Conservation (phyloP, 2,888 invertebrate genomes). For the Meliscaeva auricollis region DNA sequence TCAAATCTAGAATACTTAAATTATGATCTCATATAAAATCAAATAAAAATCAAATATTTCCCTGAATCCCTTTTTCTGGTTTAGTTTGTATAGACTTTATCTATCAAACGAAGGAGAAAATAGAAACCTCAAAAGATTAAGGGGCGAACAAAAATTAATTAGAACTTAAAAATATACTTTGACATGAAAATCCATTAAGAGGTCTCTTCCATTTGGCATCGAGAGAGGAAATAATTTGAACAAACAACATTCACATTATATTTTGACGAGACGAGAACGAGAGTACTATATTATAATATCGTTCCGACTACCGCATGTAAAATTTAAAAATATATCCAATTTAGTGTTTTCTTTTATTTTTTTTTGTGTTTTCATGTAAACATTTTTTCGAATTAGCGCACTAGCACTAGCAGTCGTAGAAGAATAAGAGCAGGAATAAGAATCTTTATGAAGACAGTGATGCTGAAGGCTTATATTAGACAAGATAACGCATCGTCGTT, state of each 20-base stretch:
- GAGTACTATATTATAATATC: too few relatives aligned
- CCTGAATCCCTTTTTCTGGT: not conserved
- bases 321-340: slow-evolving; percentile 49
- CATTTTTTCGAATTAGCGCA: slow-evolving; percentile 64
- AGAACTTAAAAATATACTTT: slow-evolving; percentile 74
- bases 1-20: slow-evolving; percentile 51
- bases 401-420: not conserved
- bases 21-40: slow-evolving; percentile 75
- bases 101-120: not conserved
- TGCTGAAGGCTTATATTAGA: slow-evolving; percentile 62
- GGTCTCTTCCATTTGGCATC: slow-evolving; percentile 46
- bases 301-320: slow-evolving; percentile 41
- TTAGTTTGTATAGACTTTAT: not conserved
- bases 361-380: slow-evolving; percentile 29
- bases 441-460: slow-evolving; percentile 36
- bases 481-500: slow-evolving; percentile 48
- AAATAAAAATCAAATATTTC: slow-evolving; percentile 50
- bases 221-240: slow-evolving; percentile 34
- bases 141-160: slow-evolving; percentile 64
- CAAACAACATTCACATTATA: slow-evolving; percentile 34
- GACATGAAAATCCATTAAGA: slow-evolving; percentile 73
- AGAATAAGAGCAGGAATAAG: not conserved
- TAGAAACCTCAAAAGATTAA: slow-evolving; percentile 51
- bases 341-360: not conserved
- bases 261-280: slow-evolving; percentile 11